Evolutionary conservation across 1,140 invertebrate genomes (phyloP).

Genomic region (Leguminivora glycinivorella): DNA sequence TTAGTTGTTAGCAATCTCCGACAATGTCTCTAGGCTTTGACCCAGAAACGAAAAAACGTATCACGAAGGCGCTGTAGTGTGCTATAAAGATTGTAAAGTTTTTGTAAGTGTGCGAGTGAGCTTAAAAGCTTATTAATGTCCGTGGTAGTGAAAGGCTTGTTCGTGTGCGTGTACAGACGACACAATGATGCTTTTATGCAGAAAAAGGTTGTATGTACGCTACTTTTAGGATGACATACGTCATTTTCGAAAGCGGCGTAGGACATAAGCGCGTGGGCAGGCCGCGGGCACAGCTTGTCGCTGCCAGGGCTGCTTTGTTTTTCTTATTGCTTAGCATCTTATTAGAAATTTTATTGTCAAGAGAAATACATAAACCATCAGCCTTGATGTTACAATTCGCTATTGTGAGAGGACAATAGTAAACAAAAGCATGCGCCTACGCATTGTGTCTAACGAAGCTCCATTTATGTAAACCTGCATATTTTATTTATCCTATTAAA

Average conservation of each 20-base stretch:
- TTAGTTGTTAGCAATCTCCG: constrained; percentile 42
- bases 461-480: not conserved
- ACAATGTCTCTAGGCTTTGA: constrained; percentile 45
- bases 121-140: constrained; percentile 69
- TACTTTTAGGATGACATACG: not conserved
- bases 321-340: constrained; percentile 27
- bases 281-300: constrained; percentile 47
- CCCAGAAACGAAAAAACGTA: constrained; percentile 68
- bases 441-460: not conserved
- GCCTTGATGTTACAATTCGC: constrained; percentile 10
- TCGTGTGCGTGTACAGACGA: constrained; percentile 46
- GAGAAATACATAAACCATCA: constrained; percentile 2
- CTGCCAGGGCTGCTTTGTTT: constrained; percentile 43
- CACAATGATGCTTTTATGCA: constrained; percentile 36
- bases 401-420: constrained; percentile 1
- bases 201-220: not conserved
- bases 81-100: constrained; percentile 30
- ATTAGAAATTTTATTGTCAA: constrained; percentile 19
- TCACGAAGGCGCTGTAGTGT: constrained; percentile 34
- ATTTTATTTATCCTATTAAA: not conserved
- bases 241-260: not conserved
- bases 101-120: constrained; percentile 55
- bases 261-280: constrained; percentile 56
- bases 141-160: constrained; percentile 40
- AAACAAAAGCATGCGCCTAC: constrained; percentile 3